A percentile compares a stretch with the other conserved stretches of the same genome.
Conservation (phyloP, 2,113 vertebrate species). For the Lophotis ruficrista region DNA sequence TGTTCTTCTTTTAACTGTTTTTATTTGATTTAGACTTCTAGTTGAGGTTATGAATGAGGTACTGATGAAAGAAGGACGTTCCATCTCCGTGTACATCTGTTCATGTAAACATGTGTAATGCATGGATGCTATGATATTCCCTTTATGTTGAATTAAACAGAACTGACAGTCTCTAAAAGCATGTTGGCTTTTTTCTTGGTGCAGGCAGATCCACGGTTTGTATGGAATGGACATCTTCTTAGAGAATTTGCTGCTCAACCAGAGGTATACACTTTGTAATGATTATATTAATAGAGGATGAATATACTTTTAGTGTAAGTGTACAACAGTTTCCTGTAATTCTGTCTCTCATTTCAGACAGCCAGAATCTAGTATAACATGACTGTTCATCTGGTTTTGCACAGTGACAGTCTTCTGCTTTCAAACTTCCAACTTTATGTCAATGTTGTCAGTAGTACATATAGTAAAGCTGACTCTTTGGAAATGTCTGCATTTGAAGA, state of each 20-base stretch:
- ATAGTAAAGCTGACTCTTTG: background rate
- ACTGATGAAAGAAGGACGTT: background rate
- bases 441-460: background rate
- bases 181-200: background rate
- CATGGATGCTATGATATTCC: background rate
- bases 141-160: background rate
- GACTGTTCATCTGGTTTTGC: background rate
- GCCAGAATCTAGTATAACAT: background rate
- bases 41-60: background rate
- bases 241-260: constrained; percentile 92
- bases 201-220: constrained; percentile 94
- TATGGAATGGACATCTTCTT: constrained; percentile 94
- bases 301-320: background rate
- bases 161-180: background rate
- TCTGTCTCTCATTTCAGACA: background rate
- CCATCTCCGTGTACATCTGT: background rate
- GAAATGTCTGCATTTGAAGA: background rate
- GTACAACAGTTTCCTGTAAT: background rate
- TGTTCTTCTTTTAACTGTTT: background rate
- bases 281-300: background rate
- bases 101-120: background rate
- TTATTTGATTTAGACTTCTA: background rate
- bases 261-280: constrained; percentile 79
- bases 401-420: background rate
- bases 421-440: background rate